Conservation (phyloP, 2,797 vertebrate species). For the Florisuga fusca region DNA sequence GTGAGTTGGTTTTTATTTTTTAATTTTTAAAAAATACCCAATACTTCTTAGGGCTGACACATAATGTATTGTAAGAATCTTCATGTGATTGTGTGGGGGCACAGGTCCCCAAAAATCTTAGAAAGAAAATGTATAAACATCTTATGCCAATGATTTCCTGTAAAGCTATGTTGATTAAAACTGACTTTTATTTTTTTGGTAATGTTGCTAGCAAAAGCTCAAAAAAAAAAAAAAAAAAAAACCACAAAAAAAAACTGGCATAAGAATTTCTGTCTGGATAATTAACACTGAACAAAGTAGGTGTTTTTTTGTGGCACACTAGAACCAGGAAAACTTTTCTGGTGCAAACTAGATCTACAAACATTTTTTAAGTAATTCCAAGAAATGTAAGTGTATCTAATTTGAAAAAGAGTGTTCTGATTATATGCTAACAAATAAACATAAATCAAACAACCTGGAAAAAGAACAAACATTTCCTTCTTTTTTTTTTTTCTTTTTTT, state of each 20-base stretch:
- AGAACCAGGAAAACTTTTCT: background rate
- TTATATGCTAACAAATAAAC: conserved; percentile 9
- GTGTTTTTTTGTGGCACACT: background rate
- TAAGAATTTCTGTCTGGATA: background rate
- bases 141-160: background rate
- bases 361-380: background rate
- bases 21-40: background rate
- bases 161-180: background rate
- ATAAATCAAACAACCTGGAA: background rate
- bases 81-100: background rate
- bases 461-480: background rate
- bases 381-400: background rate
- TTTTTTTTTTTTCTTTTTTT: background rate
- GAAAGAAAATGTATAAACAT: background rate
- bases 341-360: background rate
- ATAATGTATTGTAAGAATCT: background rate
- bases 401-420: background rate
- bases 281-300: background rate
- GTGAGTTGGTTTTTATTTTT: too few species aligned
- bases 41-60: background rate
- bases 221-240: background rate
- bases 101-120: background rate
- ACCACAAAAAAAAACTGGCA: background rate
- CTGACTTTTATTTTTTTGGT: background rate
- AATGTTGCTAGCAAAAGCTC: background rate